Evolutionary conservation across 1,140 invertebrate species (phyloP).

Genomic region (Zaprionus lachaisei): DNA sequence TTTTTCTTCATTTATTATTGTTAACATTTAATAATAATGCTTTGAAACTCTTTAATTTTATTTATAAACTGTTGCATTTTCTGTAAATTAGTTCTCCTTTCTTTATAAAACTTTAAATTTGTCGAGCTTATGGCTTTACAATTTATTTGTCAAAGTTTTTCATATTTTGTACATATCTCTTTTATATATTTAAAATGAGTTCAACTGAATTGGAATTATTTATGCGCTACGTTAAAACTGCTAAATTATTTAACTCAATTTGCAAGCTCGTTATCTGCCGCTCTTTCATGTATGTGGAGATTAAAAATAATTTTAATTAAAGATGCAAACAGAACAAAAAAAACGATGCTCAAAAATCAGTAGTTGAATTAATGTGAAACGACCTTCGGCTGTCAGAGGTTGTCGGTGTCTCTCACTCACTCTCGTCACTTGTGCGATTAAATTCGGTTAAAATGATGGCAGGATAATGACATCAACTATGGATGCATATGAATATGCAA

Average conservation of each 20-base stretch:
- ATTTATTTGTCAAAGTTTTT: too few species aligned
- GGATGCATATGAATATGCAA: neutral
- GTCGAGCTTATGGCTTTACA: too few species aligned
- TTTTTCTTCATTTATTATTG: too few species aligned
- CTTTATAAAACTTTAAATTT: too few species aligned
- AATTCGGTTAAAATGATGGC: neutral
- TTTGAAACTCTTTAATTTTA: too few species aligned
- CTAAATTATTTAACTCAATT: neutral
- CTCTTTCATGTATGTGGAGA: neutral
- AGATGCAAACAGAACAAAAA: neutral
- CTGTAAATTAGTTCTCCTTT: too few species aligned
- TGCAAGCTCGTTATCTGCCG: neutral
- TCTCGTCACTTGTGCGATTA: neutral
- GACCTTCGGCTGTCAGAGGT: neutral
- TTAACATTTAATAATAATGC: too few species aligned
- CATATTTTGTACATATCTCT: too few species aligned
- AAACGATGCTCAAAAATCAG: neutral
- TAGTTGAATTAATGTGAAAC: neutral
- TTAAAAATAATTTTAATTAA: constrained; percentile 12
- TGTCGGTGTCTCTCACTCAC: too few species aligned
- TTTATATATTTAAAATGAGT: neutral
- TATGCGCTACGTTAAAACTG: constrained; percentile 3
- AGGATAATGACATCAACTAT: neutral
- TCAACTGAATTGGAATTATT: neutral
- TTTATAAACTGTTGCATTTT: too few species aligned